Evolutionary conservation across 1,140 invertebrate species (phyloP), one percentile per base, ranked within the genome.

Genomic region (Philaenus spumarius): DNA sequence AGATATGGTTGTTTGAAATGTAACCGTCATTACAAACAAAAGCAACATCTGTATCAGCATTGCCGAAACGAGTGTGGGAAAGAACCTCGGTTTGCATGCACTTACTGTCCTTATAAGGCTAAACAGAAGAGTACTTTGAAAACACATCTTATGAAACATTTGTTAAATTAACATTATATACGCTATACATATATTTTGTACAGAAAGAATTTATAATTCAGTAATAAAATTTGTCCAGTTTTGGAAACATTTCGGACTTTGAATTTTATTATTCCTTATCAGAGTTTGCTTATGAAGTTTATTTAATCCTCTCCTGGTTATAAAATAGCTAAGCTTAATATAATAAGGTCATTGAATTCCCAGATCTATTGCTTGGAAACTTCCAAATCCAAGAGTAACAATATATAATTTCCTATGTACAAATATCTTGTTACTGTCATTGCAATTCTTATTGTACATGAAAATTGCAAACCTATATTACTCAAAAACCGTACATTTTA

Each of bases 1-100:
- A n/a, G n/a, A 78, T 46, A 26, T 15, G 5, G 23, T n/a, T n/a
- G n/a, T n/a, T n/a, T n/a, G n/a, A n/a, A n/a, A n/a, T 47, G 45
- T 23, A 3, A 47, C 17, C 9, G 45, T 12, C 9, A 23, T 7
- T 47, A 47, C 45, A 47, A 47, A 22, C 45, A 47, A 23, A 4
- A 23, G 26, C 3, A 23, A 7, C 68, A 58, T 30, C 54, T 69
- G 40, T 34, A 62, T 14, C 58, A 65, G n/a, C 69, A 70, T 30
- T 60, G 62, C 20, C 62, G 59, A 17, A 52, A 67, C 23, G 71
- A 75, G 51, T 75, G 72, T 47, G 69, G 71, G 12, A 62, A 72
- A 37, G 68, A 72, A 22, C 69, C 70, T 6, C 23, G 19, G 45
- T 52, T 58, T 19, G 15, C 24, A 9, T 58, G 56, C 34, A 20